phyloP scores from a whole-genome alignment of 2,797 vertebrate genomes.

The Tragelaphus eurycerus region DNA sequence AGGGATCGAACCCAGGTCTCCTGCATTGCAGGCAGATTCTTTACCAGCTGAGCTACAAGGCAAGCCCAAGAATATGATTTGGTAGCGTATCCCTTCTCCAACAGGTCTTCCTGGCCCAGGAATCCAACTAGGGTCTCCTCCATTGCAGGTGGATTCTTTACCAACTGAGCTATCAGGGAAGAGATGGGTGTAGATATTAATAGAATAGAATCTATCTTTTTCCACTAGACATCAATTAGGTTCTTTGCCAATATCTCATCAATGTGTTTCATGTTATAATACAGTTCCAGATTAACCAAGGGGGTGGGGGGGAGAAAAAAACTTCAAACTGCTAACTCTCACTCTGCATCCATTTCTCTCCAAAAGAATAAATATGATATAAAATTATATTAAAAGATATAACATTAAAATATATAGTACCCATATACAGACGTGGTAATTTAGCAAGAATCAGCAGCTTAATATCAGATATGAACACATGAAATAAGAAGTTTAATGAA shows the following conservation, averaged over 20 bases:
- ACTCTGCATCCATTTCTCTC: not conserved
- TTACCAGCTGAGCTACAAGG: not conserved
- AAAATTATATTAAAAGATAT: not conserved
- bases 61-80: not conserved
- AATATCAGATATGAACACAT: not conserved
- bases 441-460: not conserved
- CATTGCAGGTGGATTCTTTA: not conserved
- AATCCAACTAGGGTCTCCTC: rapidly evolving
- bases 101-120: not conserved
- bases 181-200: rapidly evolving
- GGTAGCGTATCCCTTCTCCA: not conserved
- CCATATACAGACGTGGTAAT: not conserved
- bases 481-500: not conserved
- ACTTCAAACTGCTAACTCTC: not conserved
- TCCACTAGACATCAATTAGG: not conserved
- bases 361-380: not conserved
- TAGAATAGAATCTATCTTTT: not conserved
- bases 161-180: not conserved
- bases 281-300: not conserved
- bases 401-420: not conserved
- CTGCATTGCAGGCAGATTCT: rapidly evolving
- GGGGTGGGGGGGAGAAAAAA: not conserved
- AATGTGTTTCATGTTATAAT: not conserved
- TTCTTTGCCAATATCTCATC: not conserved
- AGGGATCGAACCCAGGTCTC: not conserved